Base-by-base conservation (phyloP, 2,888 invertebrate genomes). In the Diarsia mendica region DNA sequence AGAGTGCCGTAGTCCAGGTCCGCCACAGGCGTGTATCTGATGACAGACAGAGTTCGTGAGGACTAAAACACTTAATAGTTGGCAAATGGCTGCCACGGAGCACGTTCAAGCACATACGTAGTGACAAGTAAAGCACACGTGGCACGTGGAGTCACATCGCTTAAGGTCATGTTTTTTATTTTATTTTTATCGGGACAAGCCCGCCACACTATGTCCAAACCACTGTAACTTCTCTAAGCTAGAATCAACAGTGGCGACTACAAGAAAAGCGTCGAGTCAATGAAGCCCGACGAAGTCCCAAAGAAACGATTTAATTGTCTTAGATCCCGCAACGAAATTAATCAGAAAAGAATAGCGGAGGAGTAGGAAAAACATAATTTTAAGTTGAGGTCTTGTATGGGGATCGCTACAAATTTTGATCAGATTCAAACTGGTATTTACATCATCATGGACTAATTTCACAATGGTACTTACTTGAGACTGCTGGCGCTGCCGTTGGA, bases 1-100 rank as follows among this genome's bases (percentile, higher is more conserved):
- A 99, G 96, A 28, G 98, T 98, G 77, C 99, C 99, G 94, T 99
- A 99, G 97, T 99, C 99, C 93, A 98, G 93, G 93, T 97, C 97
- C 8, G 97, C 97, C 51, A 97, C 97, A 9, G 97, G 97, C 20
- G 97, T 97, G 90, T 97, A 97, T 85, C 96, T 96, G 89, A 0
- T 5, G 58, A 51, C 15, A 51, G 18, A 23, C n/a, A 61, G 46
- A 11, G 5, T 33, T 15, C 11, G 10, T 61, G n/a, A 44, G 39
- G 11, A 39, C 6, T 6, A 39, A 11, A 6, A n/a, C n/a, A 39
- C 11, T 33, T 60, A 3, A 60, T 60, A 18, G 60, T 39, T 61
- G 39, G 39, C 6, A 11, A 20, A 61, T 5, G 33, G 20, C 5
- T 39, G 8, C 33, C 11, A 53, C n/a, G 11, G 3, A 3, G n/a